Evolutionary conservation across 2,113 vertebrate species (phyloP), one percentile per base, ranked within the genome.

Genomic region (Tricholaema leucomelas): DNA sequence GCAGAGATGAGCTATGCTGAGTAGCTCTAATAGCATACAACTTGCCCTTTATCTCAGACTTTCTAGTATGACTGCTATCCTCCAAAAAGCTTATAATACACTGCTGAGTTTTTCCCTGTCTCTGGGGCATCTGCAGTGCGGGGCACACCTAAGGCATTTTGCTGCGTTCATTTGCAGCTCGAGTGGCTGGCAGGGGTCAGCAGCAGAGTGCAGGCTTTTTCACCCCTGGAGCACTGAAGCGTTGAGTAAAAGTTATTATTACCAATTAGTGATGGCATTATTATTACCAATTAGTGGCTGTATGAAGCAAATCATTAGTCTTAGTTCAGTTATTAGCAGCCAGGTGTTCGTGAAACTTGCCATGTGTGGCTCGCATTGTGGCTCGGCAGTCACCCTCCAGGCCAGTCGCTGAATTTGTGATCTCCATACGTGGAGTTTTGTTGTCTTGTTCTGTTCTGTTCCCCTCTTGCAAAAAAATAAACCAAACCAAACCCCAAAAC

Each of bases 281-380:
- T 83, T 94, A 81, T 92, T 95, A 88, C 88, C 93, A 92, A 91
- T 95, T 96, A 95, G 90, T 77, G 86, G 80, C 85, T 90, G 76
- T 59, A 90, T 88, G 93, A 90, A 90, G 85, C 93, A 91, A 94
- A 78, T 90, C 72, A 40, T 95, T 94, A 92, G 93, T 81, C 69
- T 72, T 77, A 63, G 79, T 87, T 83, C 54, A 84, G 85, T 95
- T 94, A 85, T 92, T 95, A 92, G 80, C 35, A 80, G 58, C 82
- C 91, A 94, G 94, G 73, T 94, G 91, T 94, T 92, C n/a, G 8
- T 90, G 90, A 94, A 81, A 90, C 0, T 3, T 65, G 83, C 88
- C 58, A 35, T 81, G 65, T 64, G 67, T 46, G 35, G 40, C 78
- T 52, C 8, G 31, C 5, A 3, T 46, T 58, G 59, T 70, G 27